Conservation (phyloP, 2,113 vertebrate genomes). For the Centropus bengalensis region DNA sequence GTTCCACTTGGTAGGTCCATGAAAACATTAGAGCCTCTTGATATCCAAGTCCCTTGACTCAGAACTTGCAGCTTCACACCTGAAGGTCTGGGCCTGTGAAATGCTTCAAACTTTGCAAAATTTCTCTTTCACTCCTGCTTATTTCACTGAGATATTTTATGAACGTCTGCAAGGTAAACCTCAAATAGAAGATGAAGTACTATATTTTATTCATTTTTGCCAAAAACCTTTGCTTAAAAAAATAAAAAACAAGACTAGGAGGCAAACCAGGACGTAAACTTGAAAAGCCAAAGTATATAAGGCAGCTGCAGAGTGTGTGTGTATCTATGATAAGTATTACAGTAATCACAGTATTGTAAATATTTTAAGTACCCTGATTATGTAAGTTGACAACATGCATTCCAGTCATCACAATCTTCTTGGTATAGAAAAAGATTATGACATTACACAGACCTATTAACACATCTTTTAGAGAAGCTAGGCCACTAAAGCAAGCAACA, state of each 20-base stretch:
- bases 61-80: neutral
- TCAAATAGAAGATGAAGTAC: neutral
- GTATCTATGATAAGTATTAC: neutral
- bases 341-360: slow-evolving; percentile 5
- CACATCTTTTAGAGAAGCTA: neutral
- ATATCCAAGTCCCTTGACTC: neutral
- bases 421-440: neutral
- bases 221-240: neutral
- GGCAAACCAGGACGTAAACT: neutral
- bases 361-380: slow-evolving; percentile 58
- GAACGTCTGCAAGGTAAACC: neutral
- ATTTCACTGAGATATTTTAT: neutral
- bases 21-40: neutral
- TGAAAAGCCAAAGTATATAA: neutral
- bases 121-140: neutral
- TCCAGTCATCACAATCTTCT: slow-evolving; percentile 44
- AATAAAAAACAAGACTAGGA: neutral
- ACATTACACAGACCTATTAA: neutral
- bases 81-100: neutral
- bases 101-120: neutral
- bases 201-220: neutral
- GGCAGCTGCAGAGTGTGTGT: neutral
- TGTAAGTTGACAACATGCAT: slow-evolving; percentile 29
- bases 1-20: neutral
- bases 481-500: neutral